Base-by-base conservation (phyloP, 2,888 invertebrate species). In the Coelinius sp. region DNA sequence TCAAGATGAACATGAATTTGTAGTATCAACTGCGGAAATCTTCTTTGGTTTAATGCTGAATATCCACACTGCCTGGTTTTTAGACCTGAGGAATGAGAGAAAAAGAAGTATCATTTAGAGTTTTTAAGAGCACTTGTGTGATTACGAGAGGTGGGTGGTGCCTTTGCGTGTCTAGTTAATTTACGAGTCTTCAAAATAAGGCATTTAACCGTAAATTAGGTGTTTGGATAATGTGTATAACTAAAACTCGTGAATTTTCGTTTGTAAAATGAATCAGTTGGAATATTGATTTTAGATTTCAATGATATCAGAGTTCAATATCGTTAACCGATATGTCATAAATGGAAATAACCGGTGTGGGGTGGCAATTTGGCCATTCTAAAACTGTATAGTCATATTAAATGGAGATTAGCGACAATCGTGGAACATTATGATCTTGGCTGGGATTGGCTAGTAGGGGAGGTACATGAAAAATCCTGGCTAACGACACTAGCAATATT, bases 331-430 rank as follows among this genome's bases (percentile, higher is more conserved):
- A 59, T 59, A 59, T 59, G 31, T 59, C 31, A 59, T 3, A 20
- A 20, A 35, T 59, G 8, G 35, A 59, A 35, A 59, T 59, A 35
- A 59, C 59, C n/a, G 14, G 46, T n/a, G n/a, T n/a, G 17, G 14
- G 46, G 46, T 2, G 20, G 20, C 22, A 41, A 6, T 44, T 27
- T 44, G 41, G 31, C 53, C 41, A 56, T 70, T 31, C 44, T 27
- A 41, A 59, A 53, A 44, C 44, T 27, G 31, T 25, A 49, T 31
- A 53, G 56, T 44, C 31, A 53, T 53, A 70, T 65, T 25, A 65
- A 70, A 70, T 70, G 56, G 56, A 70, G 70, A 70, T 70, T 65
- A 65, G 56, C 70, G 56, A 70, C 70, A 49, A 70, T 64, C 35
- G 70, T n/a, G 25, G 41, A 63, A 41, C 41, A 22, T 63, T 63